These are phyloP conservation scores for Agrypnus murinus DNA, from an alignment of 2,888 invertebrate species.

Conservation along the genomic window DNA sequence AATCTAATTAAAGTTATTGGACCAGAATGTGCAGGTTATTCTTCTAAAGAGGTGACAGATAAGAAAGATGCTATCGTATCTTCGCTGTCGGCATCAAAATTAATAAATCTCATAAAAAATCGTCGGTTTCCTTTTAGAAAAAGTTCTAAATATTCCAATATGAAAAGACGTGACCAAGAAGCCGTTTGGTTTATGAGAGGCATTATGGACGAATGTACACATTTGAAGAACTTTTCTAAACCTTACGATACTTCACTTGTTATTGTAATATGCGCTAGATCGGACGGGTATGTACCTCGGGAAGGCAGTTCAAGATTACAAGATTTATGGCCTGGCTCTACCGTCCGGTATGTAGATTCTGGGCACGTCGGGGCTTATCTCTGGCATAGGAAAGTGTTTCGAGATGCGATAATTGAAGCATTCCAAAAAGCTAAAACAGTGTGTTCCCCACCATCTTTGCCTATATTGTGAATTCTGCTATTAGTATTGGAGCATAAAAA, in stretches of 20 bases:
- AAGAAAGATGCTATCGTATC: too few species aligned
- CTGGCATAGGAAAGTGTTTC: slow-evolving; percentile 89
- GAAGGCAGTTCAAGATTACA: slow-evolving; percentile 87
- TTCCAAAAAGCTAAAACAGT: slow-evolving; percentile 80
- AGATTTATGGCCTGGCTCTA: slow-evolving; percentile 95
- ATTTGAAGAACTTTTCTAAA: slow-evolving; percentile 92
- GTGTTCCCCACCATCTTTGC: slow-evolving; percentile 55
- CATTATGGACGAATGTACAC: slow-evolving; percentile 99
- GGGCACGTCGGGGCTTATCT: slow-evolving; percentile 94
- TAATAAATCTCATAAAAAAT: not conserved
- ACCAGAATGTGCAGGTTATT: not conserved
- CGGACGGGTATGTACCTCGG: slow-evolving; percentile 93
- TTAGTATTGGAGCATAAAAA: too few species aligned
- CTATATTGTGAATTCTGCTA: slow-evolving; percentile 2
- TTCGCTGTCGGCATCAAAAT: too few species aligned
- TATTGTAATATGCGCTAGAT: slow-evolving; percentile 91
- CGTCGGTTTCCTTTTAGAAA: not conserved
- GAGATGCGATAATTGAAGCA: slow-evolving; percentile 86
- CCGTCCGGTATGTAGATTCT: slow-evolving; percentile 89
- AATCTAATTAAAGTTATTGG: not conserved
- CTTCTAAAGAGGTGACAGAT: not conserved
- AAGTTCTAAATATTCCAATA: slow-evolving; percentile 67
- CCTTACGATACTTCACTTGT: slow-evolving; percentile 92
- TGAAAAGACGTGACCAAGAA: slow-evolving; percentile 84
- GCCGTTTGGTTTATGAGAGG: slow-evolving; percentile 96